A percentile compares a stretch with the other conserved stretches of the same genome.
phyloP scores from a whole-genome alignment of 1,140 invertebrate genomes.

The Galleria mellonella region DNA sequence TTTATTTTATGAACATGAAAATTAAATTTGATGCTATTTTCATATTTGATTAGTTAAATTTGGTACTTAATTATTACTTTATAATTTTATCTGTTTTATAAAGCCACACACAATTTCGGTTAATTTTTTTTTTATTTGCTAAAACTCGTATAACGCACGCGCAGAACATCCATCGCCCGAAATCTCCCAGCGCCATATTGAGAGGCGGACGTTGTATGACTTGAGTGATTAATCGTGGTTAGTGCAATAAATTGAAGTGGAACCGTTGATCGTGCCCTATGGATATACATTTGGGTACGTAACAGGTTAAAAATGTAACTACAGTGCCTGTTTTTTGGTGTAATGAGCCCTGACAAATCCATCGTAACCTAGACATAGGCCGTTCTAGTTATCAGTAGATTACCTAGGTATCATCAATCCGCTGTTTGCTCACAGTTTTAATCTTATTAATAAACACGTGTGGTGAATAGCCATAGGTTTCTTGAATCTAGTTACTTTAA shows the following conservation, averaged over 20 bases:
- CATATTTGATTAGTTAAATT: constrained; percentile 32
- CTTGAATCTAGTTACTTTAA: constrained; percentile 75
- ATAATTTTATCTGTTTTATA: constrained; percentile 26
- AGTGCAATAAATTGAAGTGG: constrained; percentile 73
- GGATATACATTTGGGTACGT: constrained; percentile 75
- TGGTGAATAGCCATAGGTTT: constrained; percentile 71
- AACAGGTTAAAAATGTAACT: constrained; percentile 56
- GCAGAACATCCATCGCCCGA: constrained; percentile 70
- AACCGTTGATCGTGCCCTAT: constrained; percentile 73
- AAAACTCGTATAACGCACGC: constrained; percentile 70
- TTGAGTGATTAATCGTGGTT: constrained; percentile 73
- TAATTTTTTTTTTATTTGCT: constrained; percentile 54
- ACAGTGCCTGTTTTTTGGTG: constrained; percentile 35
- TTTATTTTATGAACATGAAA: constrained; percentile 53
- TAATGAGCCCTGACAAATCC: constrained; percentile 39
- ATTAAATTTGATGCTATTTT: constrained; percentile 32
- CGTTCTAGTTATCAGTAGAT: constrained; percentile 75
- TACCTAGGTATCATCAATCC: constrained; percentile 72
- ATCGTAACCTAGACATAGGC: constrained; percentile 75
- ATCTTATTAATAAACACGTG: constrained; percentile 75
- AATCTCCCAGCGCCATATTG: constrained; percentile 75
- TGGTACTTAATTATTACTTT: constrained; percentile 23
- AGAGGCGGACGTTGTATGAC: constrained; percentile 74
- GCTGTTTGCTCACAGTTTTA: constrained; percentile 73
- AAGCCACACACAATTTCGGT: constrained; percentile 30